Percentiles rank a stretch among this genome's conserved stretches.
These are phyloP conservation scores for Prunella strophiata DNA, from an alignment of 2,797 vertebrate species.

Conservation along the genomic window DNA sequence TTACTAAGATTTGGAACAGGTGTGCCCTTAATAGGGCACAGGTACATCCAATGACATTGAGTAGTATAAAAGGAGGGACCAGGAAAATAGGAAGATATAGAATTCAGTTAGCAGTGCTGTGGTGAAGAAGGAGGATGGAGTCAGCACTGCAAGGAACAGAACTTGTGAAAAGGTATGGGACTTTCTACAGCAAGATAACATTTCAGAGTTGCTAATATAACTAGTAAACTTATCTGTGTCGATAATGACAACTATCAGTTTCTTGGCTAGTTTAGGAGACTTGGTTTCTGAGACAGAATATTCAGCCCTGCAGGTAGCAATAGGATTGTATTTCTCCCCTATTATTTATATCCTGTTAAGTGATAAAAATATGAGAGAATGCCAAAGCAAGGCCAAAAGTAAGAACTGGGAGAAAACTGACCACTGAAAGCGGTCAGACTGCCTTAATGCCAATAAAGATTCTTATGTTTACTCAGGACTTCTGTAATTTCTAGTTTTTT, in stretches of 20 bases:
- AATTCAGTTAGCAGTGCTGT: no score
- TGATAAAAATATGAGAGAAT: background rate
- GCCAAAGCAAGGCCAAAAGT: background rate
- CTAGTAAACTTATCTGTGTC: no score
- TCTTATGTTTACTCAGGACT: background rate
- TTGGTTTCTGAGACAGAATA: background rate
- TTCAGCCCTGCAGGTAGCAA: background rate
- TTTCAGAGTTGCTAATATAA: no score
- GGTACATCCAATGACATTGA: no score
- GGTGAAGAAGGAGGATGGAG: no score
- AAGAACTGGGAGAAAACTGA: background rate
- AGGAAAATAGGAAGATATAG: no score
- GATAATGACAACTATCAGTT: background rate
- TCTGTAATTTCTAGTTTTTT: background rate
- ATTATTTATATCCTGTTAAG: background rate
- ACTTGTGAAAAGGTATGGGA: no score
- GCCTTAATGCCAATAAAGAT: background rate
- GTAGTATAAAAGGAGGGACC: no score
- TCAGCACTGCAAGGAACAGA: no score
- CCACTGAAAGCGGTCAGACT: background rate
- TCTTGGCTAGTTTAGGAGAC: background rate
- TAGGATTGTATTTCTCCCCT: background rate
- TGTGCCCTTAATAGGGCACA: no score
- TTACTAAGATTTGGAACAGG: no score
- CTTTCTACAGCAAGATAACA: no score